Evolutionary conservation across 2,113 vertebrate genomes (phyloP), one percentile per base, ranked within the genome.

Genomic region (Limnothrissa miodon): DNA sequence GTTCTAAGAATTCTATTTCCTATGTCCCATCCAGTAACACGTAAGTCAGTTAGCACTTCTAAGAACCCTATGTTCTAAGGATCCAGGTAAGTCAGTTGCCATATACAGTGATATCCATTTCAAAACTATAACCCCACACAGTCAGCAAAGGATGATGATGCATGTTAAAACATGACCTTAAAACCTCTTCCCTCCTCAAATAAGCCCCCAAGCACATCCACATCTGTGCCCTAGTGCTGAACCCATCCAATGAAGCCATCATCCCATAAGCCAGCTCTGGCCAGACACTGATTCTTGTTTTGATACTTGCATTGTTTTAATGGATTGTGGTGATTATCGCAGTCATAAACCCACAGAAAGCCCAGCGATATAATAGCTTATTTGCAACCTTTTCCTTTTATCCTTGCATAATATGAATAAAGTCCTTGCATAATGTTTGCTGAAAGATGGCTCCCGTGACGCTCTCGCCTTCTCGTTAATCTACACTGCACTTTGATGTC

Each of bases 401-500:
- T 92, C 86, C 88, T 88, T 87, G 87, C 91, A 92, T 91, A 90
- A 91, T 93, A 88, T 85, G 82, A 91, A 91, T 88, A 36, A 44
- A 83, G 86, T 87, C 87, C 85, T 84, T 89, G 56, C 80, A 83
- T 90, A 78, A 88, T 86, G 87, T 83, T 51, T 48, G 42, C 42
- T 46, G 33, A 45, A 78, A 80, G 78, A 74, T 70, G 62, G 85
- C 39, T 44, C 80, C 81, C 23, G 21, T 48, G 84, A 86, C 84
- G 87, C 85, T 85, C 82, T 79, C 86, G 85, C 84, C 86, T 84
- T 88, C 85, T 36, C 62, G 80, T 86, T 87, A 85, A 87, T 89
- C 90, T 86, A 78, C 82, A 70, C 29, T n/a, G 86, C 85, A 90
- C 91, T 92, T 93, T 93, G 90, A 93, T 91, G 89, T 93, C 89